A percentile compares a stretch with the other conserved stretches of the same genome.
Conservation (phyloP, 2,888 invertebrate genomes). For the Epicampocera succincta region DNA sequence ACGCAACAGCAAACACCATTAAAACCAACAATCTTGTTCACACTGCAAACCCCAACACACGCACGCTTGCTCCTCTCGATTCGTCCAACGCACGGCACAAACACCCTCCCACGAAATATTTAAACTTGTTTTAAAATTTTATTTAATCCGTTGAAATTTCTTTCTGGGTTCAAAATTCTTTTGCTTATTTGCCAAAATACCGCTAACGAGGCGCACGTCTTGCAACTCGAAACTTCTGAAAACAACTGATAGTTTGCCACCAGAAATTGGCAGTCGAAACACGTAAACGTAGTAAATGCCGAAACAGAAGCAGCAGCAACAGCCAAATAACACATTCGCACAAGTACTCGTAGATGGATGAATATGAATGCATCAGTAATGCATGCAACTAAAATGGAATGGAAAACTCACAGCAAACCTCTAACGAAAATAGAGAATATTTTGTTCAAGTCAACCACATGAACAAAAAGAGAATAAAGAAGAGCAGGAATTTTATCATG, state of each 20-base stretch:
- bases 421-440: conserved; percentile 25
- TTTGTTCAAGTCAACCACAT: not conserved
- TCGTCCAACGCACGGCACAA: not conserved
- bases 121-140: conserved; percentile 10
- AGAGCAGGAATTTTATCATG: conserved; percentile 35
- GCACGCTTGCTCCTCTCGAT: conserved; percentile 4
- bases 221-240: conserved; percentile 73
- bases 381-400: conserved; percentile 36
- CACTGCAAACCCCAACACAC: conserved; percentile 6
- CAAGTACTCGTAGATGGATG: not conserved
- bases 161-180: conserved; percentile 13
- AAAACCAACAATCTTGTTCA: not conserved
- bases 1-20: conserved; percentile 30
- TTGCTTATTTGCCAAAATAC: conserved; percentile 20
- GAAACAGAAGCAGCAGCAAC: conserved; percentile 27
- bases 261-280: conserved; percentile 49
- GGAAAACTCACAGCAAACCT: conserved; percentile 12
- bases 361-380: conserved; percentile 61
- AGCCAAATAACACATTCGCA: conserved; percentile 18
- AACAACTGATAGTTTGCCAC: conserved; percentile 71
- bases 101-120: conserved; percentile 9
- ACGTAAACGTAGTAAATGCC: conserved; percentile 55
- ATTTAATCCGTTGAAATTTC: conserved; percentile 15
- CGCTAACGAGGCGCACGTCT: conserved; percentile 58
- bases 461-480: conserved; percentile 15